Base-by-base conservation (phyloP, 2,888 invertebrate genomes). In the Eupithecia inturbata region DNA sequence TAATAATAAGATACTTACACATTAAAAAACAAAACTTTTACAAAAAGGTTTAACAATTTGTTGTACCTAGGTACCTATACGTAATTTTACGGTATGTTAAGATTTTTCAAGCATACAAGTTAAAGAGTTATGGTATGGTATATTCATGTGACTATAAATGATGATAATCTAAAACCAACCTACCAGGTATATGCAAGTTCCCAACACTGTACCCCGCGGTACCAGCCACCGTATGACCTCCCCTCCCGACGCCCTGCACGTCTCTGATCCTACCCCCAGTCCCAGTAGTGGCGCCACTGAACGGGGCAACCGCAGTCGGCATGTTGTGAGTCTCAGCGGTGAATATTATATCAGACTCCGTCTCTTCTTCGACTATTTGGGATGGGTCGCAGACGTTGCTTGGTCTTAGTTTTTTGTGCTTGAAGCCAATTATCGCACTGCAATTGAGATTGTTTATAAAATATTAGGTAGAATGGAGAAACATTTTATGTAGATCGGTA, bases 321-420 rank as follows among this genome's bases (percentile, higher is more conserved):
- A 99, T 99, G 89, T 99, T 99, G 91, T 99, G 99, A 0, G 99
- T 99, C 94, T 99, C 99, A 0, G 99, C 99, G 0, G 99, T 99
- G 87, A 99, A 99, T 84, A 99, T 98, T 57, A 99, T 96, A 90
- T 99, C 98, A 0, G 97, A 97, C 22, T 96, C 95, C 0, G 96
- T 94, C 16, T 92, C 86, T 64, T 95, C 91, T 72, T 95, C 88
- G 71, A 96, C 95, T 2, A 98, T 95, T 77, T 93, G 92, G 1
- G 96, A 95, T 0, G 98, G 96, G 0, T 85, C 90, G 62, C 90
- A 87, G 4, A 95, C 91, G 75, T 95, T 92, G 1, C 87, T 89
- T 0, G 99, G 98, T 26, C 96, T 93, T 36, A 99, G 89, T 77
- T 96, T 95, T 67, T 95, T 94, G 72, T 98, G 96, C 76, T 95